These are phyloP conservation scores for Ennomos fuscantarius DNA, from an alignment of 2,888 invertebrate species.

Conservation along the genomic window DNA sequence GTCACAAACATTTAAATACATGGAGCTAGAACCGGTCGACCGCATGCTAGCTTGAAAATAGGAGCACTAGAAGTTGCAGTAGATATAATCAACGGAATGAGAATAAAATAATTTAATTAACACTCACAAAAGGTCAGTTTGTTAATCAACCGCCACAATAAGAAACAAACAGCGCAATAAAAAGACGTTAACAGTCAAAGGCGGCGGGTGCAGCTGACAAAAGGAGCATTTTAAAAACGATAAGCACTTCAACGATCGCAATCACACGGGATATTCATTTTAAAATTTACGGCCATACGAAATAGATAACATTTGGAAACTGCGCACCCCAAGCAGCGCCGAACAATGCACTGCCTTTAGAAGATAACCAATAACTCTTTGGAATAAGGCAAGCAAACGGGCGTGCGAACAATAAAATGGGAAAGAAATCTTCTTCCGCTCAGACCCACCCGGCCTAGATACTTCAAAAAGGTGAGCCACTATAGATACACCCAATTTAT, in stretches of 20 bases:
- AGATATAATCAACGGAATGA: constrained; percentile 24
- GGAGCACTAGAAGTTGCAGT: constrained; percentile 24
- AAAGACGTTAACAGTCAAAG: constrained; percentile 22
- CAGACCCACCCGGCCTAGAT: constrained; percentile 34
- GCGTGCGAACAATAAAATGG: constrained; percentile 59
- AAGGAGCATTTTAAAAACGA: constrained; percentile 52
- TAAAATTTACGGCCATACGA: constrained; percentile 63
- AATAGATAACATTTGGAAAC: constrained; percentile 55
- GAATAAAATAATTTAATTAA: constrained; percentile 36
- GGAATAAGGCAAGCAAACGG: constrained; percentile 54
- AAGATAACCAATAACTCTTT: constrained; percentile 64
- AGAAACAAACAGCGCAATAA: constrained; percentile 25
- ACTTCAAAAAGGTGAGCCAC: constrained; percentile 43
- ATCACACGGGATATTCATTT: constrained; percentile 65
- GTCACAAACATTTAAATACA: constrained; percentile 7
- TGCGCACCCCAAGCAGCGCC: constrained; percentile 47
- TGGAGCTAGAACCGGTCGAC: constrained; percentile 11
- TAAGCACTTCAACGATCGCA: constrained; percentile 57
- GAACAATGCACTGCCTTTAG: constrained; percentile 58
- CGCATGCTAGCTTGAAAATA: constrained; percentile 19
- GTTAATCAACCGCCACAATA: constrained; percentile 33
- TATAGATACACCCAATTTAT: constrained; percentile 63
- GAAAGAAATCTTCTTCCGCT: constrained; percentile 56
- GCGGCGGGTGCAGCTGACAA: constrained; percentile 43
- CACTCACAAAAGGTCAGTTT: constrained; percentile 37